Conservation (phyloP, 1,140 invertebrate species). For the Heterodera carotae region DNA sequence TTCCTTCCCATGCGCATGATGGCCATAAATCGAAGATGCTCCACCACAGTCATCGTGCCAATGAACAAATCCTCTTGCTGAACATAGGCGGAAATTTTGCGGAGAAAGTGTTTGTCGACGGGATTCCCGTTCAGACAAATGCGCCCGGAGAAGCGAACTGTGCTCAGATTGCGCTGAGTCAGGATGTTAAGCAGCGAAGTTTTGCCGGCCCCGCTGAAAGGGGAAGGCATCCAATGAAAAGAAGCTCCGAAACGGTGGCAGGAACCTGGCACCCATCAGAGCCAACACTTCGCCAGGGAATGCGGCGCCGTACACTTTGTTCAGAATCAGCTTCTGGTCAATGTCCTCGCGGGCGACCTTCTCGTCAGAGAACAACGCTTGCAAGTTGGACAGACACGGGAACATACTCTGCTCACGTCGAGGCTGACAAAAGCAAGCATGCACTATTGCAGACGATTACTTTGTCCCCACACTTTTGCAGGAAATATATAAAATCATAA, state of each 20-base stretch:
- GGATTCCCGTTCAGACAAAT: slow-evolving; percentile 61
- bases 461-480: too few relatives aligned
- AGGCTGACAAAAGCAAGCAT: slow-evolving; percentile 30
- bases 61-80: slow-evolving; percentile 94
- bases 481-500: slow-evolving; percentile 5
- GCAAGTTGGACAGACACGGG: slow-evolving; percentile 21
- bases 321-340: slow-evolving; percentile 17
- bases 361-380: slow-evolving; percentile 23
- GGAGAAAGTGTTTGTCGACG: slow-evolving; percentile 33
- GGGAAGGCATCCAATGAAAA: background rate
- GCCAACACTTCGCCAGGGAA: slow-evolving; percentile 70
- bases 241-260: too few relatives aligned
- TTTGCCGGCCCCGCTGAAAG: slow-evolving; percentile 84
- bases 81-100: slow-evolving; percentile 83
- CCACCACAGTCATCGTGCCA: slow-evolving; percentile 83
- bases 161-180: slow-evolving; percentile 76
- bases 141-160: slow-evolving; percentile 71
- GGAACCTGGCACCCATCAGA: slow-evolving; percentile 81
- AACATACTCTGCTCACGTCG: slow-evolving; percentile 25
- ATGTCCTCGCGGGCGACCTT: slow-evolving; percentile 31
- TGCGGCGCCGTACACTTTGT: slow-evolving; percentile 43
- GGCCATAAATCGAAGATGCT: slow-evolving; percentile 84
- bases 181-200: slow-evolving; percentile 88
- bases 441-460: too few relatives aligned
- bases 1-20: slow-evolving; percentile 81